A percentile compares a stretch with the other conserved stretches of the same genome.
phyloP scores from a whole-genome alignment of 2,797 vertebrate genomes.

The Fratercula arctica region DNA sequence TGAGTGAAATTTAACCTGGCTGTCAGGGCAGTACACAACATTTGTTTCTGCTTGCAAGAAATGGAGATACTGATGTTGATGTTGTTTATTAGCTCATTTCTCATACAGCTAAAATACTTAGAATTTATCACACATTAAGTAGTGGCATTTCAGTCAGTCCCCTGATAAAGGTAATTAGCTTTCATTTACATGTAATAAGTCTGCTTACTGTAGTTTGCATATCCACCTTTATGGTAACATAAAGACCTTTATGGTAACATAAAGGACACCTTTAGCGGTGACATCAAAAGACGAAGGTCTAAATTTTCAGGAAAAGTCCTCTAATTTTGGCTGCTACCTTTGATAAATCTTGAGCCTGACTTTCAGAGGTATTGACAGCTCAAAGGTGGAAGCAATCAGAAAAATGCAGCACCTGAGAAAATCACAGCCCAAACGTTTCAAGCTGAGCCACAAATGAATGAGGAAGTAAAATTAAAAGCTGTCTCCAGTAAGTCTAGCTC shows the following conservation, averaged over 20 bases:
- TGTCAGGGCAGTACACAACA: not conserved
- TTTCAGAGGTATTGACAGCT: not conserved
- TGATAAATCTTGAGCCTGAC: not conserved
- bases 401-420: not conserved
- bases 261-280: not conserved
- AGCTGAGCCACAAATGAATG: not conserved
- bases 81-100: not conserved
- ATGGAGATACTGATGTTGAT: not conserved
- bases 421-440: not conserved
- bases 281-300: not conserved
- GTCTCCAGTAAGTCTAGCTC: not conserved
- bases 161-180: not conserved
- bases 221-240: not conserved
- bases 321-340: not conserved
- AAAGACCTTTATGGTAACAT: not conserved
- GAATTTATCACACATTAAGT: not conserved
- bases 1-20: not conserved
- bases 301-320: not conserved
- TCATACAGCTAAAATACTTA: not conserved
- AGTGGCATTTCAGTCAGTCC: not conserved
- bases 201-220: not conserved
- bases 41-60: not conserved
- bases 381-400: not conserved
- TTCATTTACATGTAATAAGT: not conserved
- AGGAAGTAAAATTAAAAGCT: not conserved